phyloP scores from a whole-genome alignment of 2,888 invertebrate genomes.

The Enoplolaimus lenunculus region DNA sequence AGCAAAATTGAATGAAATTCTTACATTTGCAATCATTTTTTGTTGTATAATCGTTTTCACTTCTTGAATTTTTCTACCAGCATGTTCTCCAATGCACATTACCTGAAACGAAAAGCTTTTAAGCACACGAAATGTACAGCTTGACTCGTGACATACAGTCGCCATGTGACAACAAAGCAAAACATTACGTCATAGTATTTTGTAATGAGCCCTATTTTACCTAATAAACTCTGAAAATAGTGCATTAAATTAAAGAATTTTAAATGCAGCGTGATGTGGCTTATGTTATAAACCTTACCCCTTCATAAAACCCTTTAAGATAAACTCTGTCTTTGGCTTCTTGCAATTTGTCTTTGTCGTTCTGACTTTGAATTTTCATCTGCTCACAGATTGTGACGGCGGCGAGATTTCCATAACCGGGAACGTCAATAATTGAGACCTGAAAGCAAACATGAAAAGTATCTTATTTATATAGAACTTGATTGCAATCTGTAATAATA shows the following conservation, averaged over 20 bases:
- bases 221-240: too few relatives aligned
- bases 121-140: too few relatives aligned
- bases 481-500: too few relatives aligned
- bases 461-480: too few relatives aligned
- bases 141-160: too few relatives aligned
- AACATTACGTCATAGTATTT: too few relatives aligned
- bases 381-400: constrained; percentile 70
- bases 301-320: constrained; percentile 76
- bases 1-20: too few relatives aligned
- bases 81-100: constrained; percentile 68
- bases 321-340: constrained; percentile 94
- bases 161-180: too few relatives aligned
- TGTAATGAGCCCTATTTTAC: too few relatives aligned
- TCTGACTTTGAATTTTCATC: constrained; percentile 91
- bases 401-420: constrained; percentile 67
- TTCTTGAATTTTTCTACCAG: constrained; percentile 81
- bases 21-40: constrained; percentile 53
- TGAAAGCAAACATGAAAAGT: constrained; percentile 29
- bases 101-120: constrained; percentile 43
- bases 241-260: too few relatives aligned
- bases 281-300: too few relatives aligned
- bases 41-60: constrained; percentile 77
- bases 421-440: constrained; percentile 77
- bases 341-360: constrained; percentile 77
- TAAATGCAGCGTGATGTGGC: too few relatives aligned